Evolutionary conservation across 2,888 invertebrate species (phyloP), one percentile per base, ranked within the genome.

Genomic region (Drosophila niveifrons): DNA sequence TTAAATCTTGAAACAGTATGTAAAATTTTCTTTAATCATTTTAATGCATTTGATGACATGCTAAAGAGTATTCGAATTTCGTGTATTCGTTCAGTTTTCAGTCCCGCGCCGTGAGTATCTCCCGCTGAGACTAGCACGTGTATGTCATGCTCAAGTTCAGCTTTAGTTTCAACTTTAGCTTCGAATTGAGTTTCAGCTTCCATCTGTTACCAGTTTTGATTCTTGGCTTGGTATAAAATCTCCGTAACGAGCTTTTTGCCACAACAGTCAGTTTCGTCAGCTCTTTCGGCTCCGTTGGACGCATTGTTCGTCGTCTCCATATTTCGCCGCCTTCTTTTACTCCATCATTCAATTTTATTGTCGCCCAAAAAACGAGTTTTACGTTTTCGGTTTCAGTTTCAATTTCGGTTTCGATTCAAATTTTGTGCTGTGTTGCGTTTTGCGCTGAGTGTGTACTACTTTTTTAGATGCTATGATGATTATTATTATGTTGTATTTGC

Each of bases 241-340:
- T 76, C 68, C 51, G 75, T 48, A 71, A 29, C 74, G 72, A 70
- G 78, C 81, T 80, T 78, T 83, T 72, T 76, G 72, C 73, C 73
- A 63, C 75, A 84, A 89, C 88, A 88, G 88, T 88, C 88, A 88
- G 88, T 88, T 82, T 88, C 74, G 75, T 77, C 78, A 75, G 75
- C 71, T 78, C 89, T 79, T 79, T 86, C 56, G 77, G 74, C 75
- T 62, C 59, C 56, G 78, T 64, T 79, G 75, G 77, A 82, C 83
- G 82, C 74, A 65, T 73, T 70, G 66, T 61, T 50, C 23, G 57
- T 36, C 23, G 57, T 39, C 23, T 46, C 28, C 28, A 29, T 34
- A 34, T 50, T 47, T 46, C 18, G 43, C 43, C 41, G 41, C 44
- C 23, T 50, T 57, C 59, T 58, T 47, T 44, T 28, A 43, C 47